Conservation (phyloP, 2,797 vertebrate species). For the Sternarchorhynchus goeldii region DNA sequence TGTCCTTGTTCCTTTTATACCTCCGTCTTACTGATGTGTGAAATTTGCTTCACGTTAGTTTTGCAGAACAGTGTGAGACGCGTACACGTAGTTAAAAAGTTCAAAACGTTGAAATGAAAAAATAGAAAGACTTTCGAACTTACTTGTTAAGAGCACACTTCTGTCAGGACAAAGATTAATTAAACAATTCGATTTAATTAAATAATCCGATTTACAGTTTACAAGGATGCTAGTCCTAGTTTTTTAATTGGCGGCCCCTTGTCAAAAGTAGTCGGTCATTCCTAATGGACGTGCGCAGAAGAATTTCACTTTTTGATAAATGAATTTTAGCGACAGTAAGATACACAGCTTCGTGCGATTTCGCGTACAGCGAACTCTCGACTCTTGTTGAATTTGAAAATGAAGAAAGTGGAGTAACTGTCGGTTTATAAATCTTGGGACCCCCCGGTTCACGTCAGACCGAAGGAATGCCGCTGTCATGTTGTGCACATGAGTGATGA, state of each 20-base stretch:
- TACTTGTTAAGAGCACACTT: slow-evolving; percentile 65
- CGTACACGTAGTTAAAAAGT: slow-evolving; percentile 57
- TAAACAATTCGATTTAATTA: slow-evolving; percentile 64
- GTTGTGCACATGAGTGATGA: slow-evolving; percentile 74
- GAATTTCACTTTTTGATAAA: slow-evolving; percentile 45
- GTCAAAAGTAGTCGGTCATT: slow-evolving; percentile 64
- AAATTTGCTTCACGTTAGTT: slow-evolving; percentile 58
- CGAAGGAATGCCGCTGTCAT: slow-evolving; percentile 55
- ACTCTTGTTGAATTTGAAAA: slow-evolving; percentile 33
- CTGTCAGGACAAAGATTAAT: slow-evolving; percentile 69
- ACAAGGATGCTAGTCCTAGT: slow-evolving; percentile 55
- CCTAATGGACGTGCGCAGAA: slow-evolving; percentile 57
- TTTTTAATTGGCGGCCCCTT: slow-evolving; percentile 70
- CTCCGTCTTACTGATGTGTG: slow-evolving; percentile 55
- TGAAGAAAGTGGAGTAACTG: slow-evolving; percentile 51
- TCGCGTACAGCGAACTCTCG: too few relatives aligned
- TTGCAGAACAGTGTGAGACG: slow-evolving; percentile 60
- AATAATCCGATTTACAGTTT: slow-evolving; percentile 65
- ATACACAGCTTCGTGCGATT: slow-evolving; percentile 16
- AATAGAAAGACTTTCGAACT: slow-evolving; percentile 61
- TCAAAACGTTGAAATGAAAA: slow-evolving; percentile 62
- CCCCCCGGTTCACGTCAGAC: slow-evolving; percentile 25
- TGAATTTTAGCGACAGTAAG: slow-evolving; percentile 30
- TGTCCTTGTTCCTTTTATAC: slow-evolving; percentile 58
- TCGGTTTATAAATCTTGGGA: slow-evolving; percentile 24